phyloP scores from a whole-genome alignment of 2,113 vertebrate genomes.

The Prunella himalayana region DNA sequence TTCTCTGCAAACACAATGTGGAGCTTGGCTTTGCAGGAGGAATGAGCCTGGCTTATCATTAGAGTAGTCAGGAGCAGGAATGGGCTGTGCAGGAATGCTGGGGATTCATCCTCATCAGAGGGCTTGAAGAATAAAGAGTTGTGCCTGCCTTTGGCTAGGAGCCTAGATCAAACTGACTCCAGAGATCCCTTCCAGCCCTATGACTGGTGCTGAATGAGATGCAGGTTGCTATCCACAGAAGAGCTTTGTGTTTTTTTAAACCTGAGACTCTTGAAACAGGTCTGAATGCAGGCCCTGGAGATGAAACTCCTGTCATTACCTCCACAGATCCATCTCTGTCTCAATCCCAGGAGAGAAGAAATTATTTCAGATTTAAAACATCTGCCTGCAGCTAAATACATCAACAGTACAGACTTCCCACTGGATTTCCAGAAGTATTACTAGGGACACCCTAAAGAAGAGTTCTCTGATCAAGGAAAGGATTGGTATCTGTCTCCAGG shows the following conservation, averaged over 20 bases:
- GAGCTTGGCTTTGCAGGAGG: background rate
- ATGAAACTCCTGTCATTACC: background rate
- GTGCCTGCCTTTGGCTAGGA: slow-evolving; percentile 42
- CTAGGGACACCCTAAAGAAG: background rate
- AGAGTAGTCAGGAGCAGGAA: background rate
- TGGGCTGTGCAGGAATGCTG: background rate
- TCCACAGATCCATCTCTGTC: background rate
- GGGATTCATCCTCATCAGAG: background rate
- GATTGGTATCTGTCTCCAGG: background rate
- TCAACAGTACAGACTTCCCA: background rate
- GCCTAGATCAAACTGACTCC: slow-evolving; percentile 32
- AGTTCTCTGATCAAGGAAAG: background rate
- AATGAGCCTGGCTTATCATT: background rate
- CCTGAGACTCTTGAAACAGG: background rate
- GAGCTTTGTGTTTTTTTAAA: background rate
- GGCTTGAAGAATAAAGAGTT: slow-evolving; percentile 16
- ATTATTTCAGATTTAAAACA: background rate
- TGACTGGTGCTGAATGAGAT: slow-evolving; percentile 11
- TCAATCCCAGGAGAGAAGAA: background rate
- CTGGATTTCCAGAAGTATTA: background rate
- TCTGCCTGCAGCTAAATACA: background rate
- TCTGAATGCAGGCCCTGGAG: background rate
- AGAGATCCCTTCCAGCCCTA: slow-evolving; percentile 39
- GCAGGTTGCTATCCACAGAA: background rate
- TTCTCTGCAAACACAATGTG: background rate